Evolutionary conservation across 2,113 vertebrate species (phyloP).

Genomic region (Fulica atra): DNA sequence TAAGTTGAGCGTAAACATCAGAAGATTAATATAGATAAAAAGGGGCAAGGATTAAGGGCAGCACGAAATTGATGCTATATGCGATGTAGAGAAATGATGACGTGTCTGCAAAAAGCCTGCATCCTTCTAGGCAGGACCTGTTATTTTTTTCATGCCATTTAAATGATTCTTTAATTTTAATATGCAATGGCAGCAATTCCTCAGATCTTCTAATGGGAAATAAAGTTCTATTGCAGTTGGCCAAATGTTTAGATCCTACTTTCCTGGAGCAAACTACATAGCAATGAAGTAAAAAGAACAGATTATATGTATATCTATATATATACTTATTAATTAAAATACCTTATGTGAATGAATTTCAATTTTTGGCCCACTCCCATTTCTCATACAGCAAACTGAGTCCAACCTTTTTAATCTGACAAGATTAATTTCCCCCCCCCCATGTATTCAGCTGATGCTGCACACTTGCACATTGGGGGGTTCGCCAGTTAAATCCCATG

Average conservation of each 20-base stretch:
- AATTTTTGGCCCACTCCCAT: neutral
- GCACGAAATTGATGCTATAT: neutral
- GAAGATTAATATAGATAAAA: neutral
- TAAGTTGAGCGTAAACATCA: neutral
- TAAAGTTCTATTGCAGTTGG: neutral
- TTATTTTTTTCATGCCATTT: neutral
- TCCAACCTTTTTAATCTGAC: neutral
- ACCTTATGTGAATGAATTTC: neutral
- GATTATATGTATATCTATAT: neutral
- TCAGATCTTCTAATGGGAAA: neutral
- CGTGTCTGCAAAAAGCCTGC: neutral
- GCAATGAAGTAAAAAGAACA: neutral
- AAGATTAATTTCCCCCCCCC: neutral
- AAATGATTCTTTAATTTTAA: neutral
- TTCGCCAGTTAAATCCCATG: neutral
- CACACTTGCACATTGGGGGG: neutral
- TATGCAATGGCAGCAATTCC: neutral
- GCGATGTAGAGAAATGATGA: neutral
- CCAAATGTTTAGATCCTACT: neutral
- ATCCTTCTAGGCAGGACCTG: neutral
- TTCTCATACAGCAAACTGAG: neutral
- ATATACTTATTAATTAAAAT: neutral
- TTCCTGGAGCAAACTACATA: neutral
- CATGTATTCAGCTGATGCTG: neutral
- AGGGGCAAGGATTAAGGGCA: neutral